Conservation (phyloP, 2,888 invertebrate species). For the Sipha maydis region DNA sequence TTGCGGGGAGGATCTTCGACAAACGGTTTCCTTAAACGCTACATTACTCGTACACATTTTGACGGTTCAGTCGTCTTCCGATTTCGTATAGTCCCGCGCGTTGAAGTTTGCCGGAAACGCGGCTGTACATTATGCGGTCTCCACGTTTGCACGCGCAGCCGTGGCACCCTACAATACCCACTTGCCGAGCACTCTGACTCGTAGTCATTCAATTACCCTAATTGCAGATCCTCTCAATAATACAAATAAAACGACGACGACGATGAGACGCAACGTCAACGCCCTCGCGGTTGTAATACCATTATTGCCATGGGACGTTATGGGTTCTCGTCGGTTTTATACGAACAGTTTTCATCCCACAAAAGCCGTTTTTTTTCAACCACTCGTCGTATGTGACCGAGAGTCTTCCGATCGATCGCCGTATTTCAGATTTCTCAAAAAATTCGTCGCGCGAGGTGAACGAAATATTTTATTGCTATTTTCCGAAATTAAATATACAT, state of each 20-base stretch:
- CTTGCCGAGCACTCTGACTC: background rate
- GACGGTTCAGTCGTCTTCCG: background rate
- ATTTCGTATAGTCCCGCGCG: background rate
- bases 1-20: no score
- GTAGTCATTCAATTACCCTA: background rate
- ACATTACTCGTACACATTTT: no score
- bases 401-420: conserved; percentile 1
- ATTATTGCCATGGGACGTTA: background rate
- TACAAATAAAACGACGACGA: background rate
- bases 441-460: background rate
- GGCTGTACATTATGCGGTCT: background rate
- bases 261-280: background rate
- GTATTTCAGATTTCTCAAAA: background rate
- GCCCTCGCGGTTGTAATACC: background rate
- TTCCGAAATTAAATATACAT: no score
- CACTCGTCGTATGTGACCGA: background rate
- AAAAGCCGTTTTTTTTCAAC: background rate
- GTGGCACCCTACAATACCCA: background rate
- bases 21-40: no score
- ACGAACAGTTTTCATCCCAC: background rate
- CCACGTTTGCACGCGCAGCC: background rate
- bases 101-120: background rate
- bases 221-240: background rate
- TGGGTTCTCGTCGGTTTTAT: background rate
- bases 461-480: background rate